Percentiles rank a stretch among this genome's conserved stretches.
Evolutionary conservation across 2,113 vertebrate genomes (phyloP).

Genomic region (Gnathonemus echidnorhynchus): DNA sequence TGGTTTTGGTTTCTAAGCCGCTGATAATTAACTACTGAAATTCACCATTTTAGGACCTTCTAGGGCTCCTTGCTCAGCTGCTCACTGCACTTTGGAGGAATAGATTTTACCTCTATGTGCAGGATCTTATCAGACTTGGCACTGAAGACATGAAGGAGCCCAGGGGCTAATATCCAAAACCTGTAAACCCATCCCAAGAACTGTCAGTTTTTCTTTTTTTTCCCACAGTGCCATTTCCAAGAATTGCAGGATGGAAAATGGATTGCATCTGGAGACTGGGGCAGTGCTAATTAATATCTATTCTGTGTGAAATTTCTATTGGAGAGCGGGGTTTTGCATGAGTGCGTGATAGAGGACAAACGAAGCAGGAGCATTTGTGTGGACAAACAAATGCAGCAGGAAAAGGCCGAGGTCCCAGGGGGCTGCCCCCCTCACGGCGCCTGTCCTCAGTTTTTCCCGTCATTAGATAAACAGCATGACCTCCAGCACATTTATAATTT

Average conservation of each 20-base stretch:
- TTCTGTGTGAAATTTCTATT: constrained; percentile 65
- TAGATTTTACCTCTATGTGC: not conserved
- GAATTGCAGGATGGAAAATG: constrained; percentile 59
- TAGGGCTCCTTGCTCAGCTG: not conserved
- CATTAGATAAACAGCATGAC: not conserved
- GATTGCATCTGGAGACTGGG: constrained; percentile 54
- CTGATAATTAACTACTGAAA: not conserved
- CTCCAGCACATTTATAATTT: not conserved
- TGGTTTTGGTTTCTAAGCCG: not conserved
- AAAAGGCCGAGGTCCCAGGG: not conserved
- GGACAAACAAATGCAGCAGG: constrained; percentile 16
- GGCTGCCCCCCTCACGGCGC: not conserved
- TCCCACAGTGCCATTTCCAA: constrained; percentile 50
- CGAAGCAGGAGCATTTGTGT: constrained; percentile 20
- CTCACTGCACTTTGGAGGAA: not conserved
- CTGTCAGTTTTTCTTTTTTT: constrained; percentile 41
- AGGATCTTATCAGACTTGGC: not conserved
- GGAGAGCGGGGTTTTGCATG: constrained; percentile 49
- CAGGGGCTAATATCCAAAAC: not conserved
- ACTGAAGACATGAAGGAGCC: not conserved
- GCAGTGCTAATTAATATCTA: constrained; percentile 60
- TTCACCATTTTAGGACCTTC: not conserved
- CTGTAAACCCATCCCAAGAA: constrained; percentile 35
- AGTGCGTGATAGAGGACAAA: constrained; percentile 33
- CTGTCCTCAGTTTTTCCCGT: not conserved